phyloP scores from a whole-genome alignment of 2,888 invertebrate species.

The Chaetogeoica ovagalla region DNA sequence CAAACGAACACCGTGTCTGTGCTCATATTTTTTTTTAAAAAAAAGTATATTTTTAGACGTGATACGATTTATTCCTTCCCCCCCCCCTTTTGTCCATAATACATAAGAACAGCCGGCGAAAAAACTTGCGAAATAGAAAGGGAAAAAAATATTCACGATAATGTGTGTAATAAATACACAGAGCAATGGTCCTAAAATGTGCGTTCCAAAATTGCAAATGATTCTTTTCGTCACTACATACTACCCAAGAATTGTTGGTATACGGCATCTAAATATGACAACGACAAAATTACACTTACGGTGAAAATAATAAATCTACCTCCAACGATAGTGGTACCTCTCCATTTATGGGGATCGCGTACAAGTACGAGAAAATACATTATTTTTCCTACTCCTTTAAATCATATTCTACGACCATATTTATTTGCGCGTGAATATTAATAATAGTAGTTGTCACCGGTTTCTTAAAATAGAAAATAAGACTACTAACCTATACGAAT shows the following conservation, averaged over 20 bases:
- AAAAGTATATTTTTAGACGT: no score
- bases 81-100: no score
- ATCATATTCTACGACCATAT: constrained; percentile 12
- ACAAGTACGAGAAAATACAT: constrained; percentile 4
- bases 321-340: background rate
- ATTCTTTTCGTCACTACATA: constrained; percentile 4
- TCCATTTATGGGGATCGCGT: background rate
- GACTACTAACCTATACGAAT: background rate
- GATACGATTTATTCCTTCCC: no score
- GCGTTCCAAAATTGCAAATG: constrained; percentile 31
- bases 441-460: background rate
- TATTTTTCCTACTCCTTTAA: constrained; percentile 16
- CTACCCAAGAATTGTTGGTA: constrained; percentile 6
- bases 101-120: no score
- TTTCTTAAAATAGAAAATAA: background rate
- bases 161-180: no score
- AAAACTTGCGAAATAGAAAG: no score
- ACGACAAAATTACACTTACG: constrained; percentile 30
- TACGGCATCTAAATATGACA: constrained; percentile 4
- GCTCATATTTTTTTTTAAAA: no score
- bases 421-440: constrained; percentile 4
- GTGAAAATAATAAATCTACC: constrained; percentile 27
- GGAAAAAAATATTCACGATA: no score
- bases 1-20: no score
- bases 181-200: background rate